phyloP scores from a whole-genome alignment of 1,140 invertebrate genomes.

The Trichoplusia ni region DNA sequence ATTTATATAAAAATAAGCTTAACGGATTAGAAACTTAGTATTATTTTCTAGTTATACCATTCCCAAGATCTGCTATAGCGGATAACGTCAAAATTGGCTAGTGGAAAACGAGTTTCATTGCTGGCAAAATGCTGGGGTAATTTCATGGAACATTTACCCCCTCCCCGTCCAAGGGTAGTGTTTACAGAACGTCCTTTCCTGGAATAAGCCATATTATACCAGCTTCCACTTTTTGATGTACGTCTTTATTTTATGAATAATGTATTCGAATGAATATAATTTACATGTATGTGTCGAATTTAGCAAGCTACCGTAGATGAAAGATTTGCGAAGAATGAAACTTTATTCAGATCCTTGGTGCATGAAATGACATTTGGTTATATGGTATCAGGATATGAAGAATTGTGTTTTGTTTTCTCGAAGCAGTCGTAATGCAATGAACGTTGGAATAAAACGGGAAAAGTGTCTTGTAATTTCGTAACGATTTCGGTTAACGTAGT shows the following conservation, averaged over 20 bases:
- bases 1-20: conserved; percentile 16
- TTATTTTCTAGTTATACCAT: conserved; percentile 25
- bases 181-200: conserved; percentile 50
- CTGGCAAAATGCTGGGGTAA: conserved; percentile 59
- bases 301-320: background rate
- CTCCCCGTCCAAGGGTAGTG: conserved; percentile 54
- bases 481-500: too few relatives aligned
- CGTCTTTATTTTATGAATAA: conserved; percentile 35
- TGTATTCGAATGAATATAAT: conserved; percentile 24
- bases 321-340: background rate
- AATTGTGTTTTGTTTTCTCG: too few relatives aligned
- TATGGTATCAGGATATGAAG: too few relatives aligned
- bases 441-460: too few relatives aligned
- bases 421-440: too few relatives aligned
- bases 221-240: conserved; percentile 38
- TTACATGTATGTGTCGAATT: conserved; percentile 3
- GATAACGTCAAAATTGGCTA: conserved; percentile 50
- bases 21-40: conserved; percentile 9
- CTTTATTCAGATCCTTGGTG: background rate
- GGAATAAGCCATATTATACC: conserved; percentile 40
- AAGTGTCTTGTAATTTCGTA: too few relatives aligned
- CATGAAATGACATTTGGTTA: too few relatives aligned
- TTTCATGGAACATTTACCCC: conserved; percentile 66
- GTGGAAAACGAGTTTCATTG: conserved; percentile 55
- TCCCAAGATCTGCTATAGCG: conserved; percentile 38